Evolutionary conservation across 2,797 vertebrate genomes (phyloP).

Genomic region (Sebastes flavidus): DNA sequence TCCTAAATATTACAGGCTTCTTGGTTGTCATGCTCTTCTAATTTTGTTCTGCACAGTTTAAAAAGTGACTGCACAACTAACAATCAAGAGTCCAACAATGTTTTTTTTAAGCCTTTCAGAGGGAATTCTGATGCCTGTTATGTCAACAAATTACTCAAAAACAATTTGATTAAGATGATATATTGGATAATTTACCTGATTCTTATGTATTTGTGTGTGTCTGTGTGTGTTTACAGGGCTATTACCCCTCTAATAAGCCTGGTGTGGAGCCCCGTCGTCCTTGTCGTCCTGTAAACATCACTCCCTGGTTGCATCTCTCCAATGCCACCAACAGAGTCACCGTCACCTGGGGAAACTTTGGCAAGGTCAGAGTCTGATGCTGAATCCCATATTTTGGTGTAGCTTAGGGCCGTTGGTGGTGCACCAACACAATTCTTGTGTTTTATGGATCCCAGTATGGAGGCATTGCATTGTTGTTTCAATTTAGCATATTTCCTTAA

Average conservation of each 20-base stretch:
- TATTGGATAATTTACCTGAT: neutral
- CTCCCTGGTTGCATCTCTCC: slow-evolving; percentile 96
- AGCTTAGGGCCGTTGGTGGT: neutral
- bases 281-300: slow-evolving; percentile 97
- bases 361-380: slow-evolving; percentile 86
- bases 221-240: slow-evolving; percentile 84
- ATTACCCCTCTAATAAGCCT: slow-evolving; percentile 98
- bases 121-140: neutral
- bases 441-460: neutral
- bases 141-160: neutral
- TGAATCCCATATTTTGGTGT: neutral
- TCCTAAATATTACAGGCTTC: neutral
- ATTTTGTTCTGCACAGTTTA: neutral
- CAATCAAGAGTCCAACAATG: neutral
- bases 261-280: slow-evolving; percentile 97
- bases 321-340: slow-evolving; percentile 94
- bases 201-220: neutral
- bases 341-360: slow-evolving; percentile 97
- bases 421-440: neutral
- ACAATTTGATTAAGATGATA: neutral
- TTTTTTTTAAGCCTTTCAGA: neutral
- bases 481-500: no score
- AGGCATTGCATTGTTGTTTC: neutral
- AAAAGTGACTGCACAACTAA: neutral
- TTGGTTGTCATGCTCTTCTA: neutral